These are phyloP conservation scores for Anas georgica DNA, from an alignment of 2,797 vertebrate species.

Conservation along the genomic window DNA sequence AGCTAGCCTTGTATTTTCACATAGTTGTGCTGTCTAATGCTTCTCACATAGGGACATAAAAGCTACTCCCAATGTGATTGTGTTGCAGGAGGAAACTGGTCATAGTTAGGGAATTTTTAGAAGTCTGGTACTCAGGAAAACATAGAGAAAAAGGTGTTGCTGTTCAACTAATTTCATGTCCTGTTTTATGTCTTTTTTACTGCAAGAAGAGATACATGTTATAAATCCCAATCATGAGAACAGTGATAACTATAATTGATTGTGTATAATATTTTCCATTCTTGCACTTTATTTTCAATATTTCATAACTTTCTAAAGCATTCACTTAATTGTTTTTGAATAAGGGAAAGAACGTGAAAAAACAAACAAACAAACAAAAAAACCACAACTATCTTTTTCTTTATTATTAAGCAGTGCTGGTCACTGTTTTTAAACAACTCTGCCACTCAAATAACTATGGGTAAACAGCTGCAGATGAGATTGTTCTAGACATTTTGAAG, in stretches of 20 bases:
- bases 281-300: constrained; percentile 17
- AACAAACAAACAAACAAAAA: too few species aligned
- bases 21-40: neutral
- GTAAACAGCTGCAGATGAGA: neutral
- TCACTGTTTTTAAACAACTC: neutral
- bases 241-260: constrained; percentile 9
- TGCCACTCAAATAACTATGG: neutral
- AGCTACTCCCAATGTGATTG: neutral
- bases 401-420: neutral
- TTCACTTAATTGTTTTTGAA: constrained; percentile 29
- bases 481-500: neutral
- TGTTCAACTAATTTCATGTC: constrained; percentile 20
- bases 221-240: constrained; percentile 19
- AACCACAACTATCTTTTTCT: neutral
- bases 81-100: neutral
- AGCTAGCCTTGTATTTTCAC: neutral
- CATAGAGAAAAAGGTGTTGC: neutral
- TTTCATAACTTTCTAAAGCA: constrained; percentile 29
- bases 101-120: neutral
- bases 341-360: neutral
- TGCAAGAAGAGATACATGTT: neutral
- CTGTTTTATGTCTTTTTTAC: constrained; percentile 25
- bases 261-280: constrained; percentile 16
- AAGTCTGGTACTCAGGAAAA: neutral
- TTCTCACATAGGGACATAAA: neutral